Percentiles rank a stretch among this genome's conserved stretches.
Conservation (phyloP, 2,113 vertebrate genomes). For the Tretioscincus oriximinensis region DNA sequence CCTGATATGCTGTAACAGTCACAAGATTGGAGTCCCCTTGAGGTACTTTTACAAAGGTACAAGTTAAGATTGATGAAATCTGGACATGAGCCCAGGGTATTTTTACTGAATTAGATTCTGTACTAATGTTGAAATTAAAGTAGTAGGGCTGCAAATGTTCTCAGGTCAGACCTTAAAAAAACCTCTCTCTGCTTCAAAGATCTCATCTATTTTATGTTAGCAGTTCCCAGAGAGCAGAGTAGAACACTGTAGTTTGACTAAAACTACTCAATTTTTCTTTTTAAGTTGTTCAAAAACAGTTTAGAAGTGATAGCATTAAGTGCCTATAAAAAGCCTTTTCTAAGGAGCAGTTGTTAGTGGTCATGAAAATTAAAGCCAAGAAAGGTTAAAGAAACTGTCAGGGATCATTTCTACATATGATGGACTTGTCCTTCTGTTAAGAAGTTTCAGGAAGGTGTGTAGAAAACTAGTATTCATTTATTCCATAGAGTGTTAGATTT, state of each 20-base stretch:
- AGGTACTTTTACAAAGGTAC: not conserved
- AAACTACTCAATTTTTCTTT: not conserved
- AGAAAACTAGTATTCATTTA: no score
- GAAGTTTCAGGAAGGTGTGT: no score
- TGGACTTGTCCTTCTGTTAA: no score
- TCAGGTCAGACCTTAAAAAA: slow-evolving; percentile 1
- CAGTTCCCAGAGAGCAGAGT: not conserved
- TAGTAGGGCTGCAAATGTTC: slow-evolving; percentile 5
- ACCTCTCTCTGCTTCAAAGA: not conserved
- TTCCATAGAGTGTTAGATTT: no score
- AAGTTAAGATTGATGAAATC: slow-evolving; percentile 15
- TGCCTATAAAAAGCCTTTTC: no score
- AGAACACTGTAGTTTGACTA: not conserved
- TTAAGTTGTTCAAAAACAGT: no score
- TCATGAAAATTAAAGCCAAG: no score
- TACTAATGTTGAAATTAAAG: slow-evolving; percentile 12
- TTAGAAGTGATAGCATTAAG: no score
- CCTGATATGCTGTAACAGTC: not conserved
- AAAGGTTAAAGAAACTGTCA: no score
- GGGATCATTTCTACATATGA: no score
- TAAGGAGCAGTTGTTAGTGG: no score
- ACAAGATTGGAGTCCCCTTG: slow-evolving; percentile 3
- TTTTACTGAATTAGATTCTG: slow-evolving; percentile 29
- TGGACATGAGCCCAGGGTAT: slow-evolving; percentile 34
- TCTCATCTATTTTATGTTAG: not conserved